Conservation (phyloP, 1,140 invertebrate species). For the Hermatobates lingyangjiaoensis region DNA sequence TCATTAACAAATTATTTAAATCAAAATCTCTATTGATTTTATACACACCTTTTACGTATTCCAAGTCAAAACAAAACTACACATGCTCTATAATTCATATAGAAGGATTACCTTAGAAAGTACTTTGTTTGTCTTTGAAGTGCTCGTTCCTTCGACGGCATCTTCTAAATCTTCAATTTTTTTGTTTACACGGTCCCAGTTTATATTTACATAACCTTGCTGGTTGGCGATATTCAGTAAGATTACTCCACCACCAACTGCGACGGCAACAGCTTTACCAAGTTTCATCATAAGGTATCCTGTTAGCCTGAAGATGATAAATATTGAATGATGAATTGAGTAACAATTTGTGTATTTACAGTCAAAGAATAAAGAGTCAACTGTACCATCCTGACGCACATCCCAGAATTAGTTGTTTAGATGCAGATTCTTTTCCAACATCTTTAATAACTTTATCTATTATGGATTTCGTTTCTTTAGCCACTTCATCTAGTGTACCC, state of each 20-base stretch:
- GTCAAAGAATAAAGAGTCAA: slow-evolving; percentile 2
- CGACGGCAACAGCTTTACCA: slow-evolving; percentile 72
- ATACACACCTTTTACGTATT: too few relatives aligned
- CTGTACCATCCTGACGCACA: slow-evolving; percentile 72
- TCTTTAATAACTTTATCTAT: slow-evolving; percentile 54
- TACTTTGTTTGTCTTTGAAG: slow-evolving; percentile 43
- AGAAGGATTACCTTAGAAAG: slow-evolving; percentile 52
- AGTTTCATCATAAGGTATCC: slow-evolving; percentile 81
- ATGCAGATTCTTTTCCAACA: slow-evolving; percentile 60
- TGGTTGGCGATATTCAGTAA: slow-evolving; percentile 76
- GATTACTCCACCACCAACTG: slow-evolving; percentile 72
- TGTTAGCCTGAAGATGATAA: slow-evolving; percentile 43
- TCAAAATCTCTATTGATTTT: too few relatives aligned
- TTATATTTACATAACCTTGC: slow-evolving; percentile 77
- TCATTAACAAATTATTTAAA: too few relatives aligned
- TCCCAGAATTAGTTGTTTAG: slow-evolving; percentile 72
- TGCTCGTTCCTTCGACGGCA: slow-evolving; percentile 55
- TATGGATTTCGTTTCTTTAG: slow-evolving; percentile 41
- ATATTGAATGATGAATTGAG: background rate
- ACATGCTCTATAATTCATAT: too few relatives aligned
- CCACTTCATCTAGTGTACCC: slow-evolving; percentile 30
- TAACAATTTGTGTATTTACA: background rate
- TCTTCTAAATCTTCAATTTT: slow-evolving; percentile 63
- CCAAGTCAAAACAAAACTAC: too few relatives aligned
- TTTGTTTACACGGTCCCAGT: slow-evolving; percentile 71